Percentiles rank a stretch among this genome's conserved stretches.
These are phyloP conservation scores for Pararge aegeria DNA, from an alignment of 1,140 invertebrate species.

Conservation along the genomic window DNA sequence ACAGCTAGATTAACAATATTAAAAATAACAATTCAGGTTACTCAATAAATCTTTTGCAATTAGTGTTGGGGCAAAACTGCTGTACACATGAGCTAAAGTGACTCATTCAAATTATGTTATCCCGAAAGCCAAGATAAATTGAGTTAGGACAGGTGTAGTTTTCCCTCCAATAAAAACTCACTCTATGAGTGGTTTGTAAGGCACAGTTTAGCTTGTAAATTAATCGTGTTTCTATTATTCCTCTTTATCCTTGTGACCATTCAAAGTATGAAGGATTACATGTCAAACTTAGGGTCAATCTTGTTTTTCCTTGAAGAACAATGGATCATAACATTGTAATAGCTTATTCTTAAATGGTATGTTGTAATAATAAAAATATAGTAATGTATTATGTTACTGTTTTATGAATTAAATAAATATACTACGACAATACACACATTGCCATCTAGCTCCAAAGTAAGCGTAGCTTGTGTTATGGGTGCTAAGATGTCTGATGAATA, in stretches of 20 bases:
- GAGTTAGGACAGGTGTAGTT: not conserved
- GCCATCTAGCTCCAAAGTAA: no score
- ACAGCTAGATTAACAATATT: no score
- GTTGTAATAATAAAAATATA: not conserved
- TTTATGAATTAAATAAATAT: not conserved
- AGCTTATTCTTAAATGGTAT: not conserved
- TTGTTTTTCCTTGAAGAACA: not conserved
- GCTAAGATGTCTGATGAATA: no score
- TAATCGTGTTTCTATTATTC: not conserved
- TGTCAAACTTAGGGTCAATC: not conserved
- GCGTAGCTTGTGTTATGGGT: no score
- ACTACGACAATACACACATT: no score
- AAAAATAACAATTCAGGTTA: no score
- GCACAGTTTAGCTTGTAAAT: not conserved
- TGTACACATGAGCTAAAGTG: no score
- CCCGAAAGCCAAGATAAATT: not conserved
- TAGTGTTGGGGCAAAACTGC: no score
- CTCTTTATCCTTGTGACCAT: not conserved
- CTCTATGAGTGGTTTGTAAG: not conserved
- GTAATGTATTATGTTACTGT: not conserved
- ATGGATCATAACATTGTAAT: not conserved
- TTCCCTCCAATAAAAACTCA: not conserved
- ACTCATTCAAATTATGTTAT: no score
- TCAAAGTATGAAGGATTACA: not conserved
- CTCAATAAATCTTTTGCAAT: no score